Percentiles rank a stretch among this genome's conserved stretches.
phyloP scores from a whole-genome alignment of 2,113 vertebrate genomes.

The Rhinopomastus cyanomelas region DNA sequence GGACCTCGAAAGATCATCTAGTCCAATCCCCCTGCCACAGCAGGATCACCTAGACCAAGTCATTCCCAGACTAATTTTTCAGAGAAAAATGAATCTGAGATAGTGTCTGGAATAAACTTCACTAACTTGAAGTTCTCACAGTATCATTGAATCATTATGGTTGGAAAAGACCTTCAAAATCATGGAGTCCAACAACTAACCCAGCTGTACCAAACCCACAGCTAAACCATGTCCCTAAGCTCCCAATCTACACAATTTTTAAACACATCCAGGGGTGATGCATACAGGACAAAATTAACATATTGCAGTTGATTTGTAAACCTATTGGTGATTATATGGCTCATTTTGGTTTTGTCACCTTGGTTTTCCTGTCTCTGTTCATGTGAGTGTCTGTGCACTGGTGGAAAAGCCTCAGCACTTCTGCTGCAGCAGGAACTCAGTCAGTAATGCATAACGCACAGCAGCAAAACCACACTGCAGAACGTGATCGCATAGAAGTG shows the following conservation, averaged over 20 bases:
- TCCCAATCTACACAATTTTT: no score
- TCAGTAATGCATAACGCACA: background rate
- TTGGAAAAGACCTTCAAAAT: no score
- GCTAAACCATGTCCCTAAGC: no score
- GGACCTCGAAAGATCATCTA: no score
- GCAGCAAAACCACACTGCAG: slow-evolving; percentile 3
- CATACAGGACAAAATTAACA: background rate
- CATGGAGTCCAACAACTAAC: no score
- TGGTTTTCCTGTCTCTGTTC: background rate
- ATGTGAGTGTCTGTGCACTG: background rate
- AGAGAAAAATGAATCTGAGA: background rate
- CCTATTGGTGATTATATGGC: background rate
- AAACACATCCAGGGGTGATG: no score
- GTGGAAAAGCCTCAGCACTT: background rate
- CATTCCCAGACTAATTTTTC: background rate
- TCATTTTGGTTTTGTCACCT: background rate
- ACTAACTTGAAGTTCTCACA: background rate
- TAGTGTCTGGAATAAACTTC: background rate
- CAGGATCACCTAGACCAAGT: no score
- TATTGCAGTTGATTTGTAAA: background rate
- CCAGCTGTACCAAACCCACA: no score
- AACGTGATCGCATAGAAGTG: background rate
- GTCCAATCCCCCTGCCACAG: no score
- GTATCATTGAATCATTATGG: background rate
- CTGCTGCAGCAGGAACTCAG: background rate